A percentile compares a stretch with the other conserved stretches of the same genome.
phyloP scores from a whole-genome alignment of 2,113 vertebrate genomes.

The Fregata magnificens region DNA sequence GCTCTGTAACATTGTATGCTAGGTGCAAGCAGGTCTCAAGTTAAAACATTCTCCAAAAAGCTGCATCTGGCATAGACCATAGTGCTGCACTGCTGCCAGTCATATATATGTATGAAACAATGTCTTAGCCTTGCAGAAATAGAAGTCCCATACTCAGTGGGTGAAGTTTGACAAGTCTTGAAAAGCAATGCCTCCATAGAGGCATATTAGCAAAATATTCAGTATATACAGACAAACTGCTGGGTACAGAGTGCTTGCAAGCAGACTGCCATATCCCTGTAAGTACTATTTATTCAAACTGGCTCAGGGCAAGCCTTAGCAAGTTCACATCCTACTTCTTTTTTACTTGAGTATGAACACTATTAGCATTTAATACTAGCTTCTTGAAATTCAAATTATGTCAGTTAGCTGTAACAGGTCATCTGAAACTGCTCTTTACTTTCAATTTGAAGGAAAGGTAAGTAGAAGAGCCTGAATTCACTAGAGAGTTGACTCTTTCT shows the following conservation, averaged over 20 bases:
- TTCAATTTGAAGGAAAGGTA: neutral
- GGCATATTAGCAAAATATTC: neutral
- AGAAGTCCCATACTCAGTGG: neutral
- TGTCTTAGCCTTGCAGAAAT: neutral
- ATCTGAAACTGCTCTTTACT: neutral
- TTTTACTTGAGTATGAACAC: neutral
- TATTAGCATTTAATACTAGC: neutral
- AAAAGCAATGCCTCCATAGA: neutral
- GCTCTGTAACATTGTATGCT: neutral
- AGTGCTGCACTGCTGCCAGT: neutral
- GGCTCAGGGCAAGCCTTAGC: neutral
- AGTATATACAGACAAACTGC: neutral
- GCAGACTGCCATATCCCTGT: neutral
- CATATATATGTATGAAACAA: neutral
- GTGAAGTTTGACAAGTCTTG: neutral
- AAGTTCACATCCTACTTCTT: neutral
- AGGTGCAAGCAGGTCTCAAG: neutral
- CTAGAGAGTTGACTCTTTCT: neutral
- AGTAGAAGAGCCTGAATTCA: neutral
- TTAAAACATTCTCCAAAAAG: neutral
- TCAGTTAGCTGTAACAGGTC: neutral
- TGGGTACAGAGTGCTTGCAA: neutral
- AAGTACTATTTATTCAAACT: constrained; percentile 9
- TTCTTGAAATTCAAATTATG: neutral
- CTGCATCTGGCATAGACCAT: neutral